Conservation (phyloP, 2,113 vertebrate species). For the Prolemur simus region DNA sequence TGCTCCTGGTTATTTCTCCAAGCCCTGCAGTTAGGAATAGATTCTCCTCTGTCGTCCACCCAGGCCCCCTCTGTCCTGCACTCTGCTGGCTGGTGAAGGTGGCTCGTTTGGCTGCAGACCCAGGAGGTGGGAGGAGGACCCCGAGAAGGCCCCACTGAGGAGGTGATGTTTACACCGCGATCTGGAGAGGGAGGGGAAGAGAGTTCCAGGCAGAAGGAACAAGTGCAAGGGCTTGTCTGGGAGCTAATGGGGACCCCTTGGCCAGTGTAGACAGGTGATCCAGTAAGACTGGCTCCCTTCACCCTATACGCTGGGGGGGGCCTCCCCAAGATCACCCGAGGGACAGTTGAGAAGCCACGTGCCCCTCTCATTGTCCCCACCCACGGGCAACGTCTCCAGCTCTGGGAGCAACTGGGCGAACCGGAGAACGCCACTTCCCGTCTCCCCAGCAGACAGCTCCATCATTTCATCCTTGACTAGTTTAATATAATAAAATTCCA, state of each 20-base stretch:
- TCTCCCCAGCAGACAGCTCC: neutral
- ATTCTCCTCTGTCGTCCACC: neutral
- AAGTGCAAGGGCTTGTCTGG: neutral
- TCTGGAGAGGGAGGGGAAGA: neutral
- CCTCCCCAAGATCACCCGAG: neutral
- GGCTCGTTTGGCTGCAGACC: neutral
- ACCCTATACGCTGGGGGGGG: neutral
- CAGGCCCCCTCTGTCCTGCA: neutral
- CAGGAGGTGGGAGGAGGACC: neutral
- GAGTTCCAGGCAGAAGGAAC: neutral
- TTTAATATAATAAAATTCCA: neutral
- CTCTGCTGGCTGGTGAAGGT: neutral
- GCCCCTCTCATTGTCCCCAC: neutral
- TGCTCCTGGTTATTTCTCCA: neutral
- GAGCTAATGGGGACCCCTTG: neutral
- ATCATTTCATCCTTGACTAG: neutral
- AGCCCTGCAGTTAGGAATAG: neutral
- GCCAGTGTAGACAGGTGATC: neutral
- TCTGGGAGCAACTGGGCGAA: neutral
- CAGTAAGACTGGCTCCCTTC: neutral
- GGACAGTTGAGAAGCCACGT: neutral
- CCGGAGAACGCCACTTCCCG: fast-evolving
- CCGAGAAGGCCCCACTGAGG: neutral
- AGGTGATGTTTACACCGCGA: neutral
- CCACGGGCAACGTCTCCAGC: neutral